A percentile compares a stretch with the other conserved stretches of the same genome.
These are phyloP conservation scores for Drosophila asahinai DNA, from an alignment of 1,140 invertebrate genomes.

Conservation along the genomic window DNA sequence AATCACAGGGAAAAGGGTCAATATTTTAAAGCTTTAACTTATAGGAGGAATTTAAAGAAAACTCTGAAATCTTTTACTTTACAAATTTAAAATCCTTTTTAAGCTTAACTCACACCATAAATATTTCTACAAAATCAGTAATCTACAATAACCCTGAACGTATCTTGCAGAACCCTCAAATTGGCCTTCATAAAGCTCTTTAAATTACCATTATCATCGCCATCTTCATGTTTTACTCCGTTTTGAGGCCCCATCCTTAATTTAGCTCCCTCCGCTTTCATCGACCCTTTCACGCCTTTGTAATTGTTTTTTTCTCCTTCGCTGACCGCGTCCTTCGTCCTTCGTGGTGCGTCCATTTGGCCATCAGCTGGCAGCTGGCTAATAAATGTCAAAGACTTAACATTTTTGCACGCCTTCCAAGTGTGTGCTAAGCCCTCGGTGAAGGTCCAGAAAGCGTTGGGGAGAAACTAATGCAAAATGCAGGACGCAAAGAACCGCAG, in stretches of 20 bases:
- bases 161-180: not conserved
- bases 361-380: constrained; percentile 64
- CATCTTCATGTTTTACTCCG: constrained; percentile 19
- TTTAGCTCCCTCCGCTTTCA: constrained; percentile 13
- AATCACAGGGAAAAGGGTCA: not conserved
- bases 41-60: not conserved
- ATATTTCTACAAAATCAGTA: no score
- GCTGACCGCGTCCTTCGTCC: constrained; percentile 43
- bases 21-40: not conserved
- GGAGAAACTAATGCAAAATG: constrained; percentile 42
- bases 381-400: constrained; percentile 83
- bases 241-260: constrained; percentile 7
- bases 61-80: no score
- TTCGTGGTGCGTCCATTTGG: constrained; percentile 26
- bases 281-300: constrained; percentile 43
- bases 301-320: constrained; percentile 66
- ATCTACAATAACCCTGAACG: not conserved
- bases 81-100: not conserved
- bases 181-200: constrained; percentile 10
- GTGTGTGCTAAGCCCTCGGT: constrained; percentile 63
- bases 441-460: constrained; percentile 33
- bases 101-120: no score
- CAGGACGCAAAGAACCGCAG: constrained; percentile 35
- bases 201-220: constrained; percentile 33
- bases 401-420: constrained; percentile 69